phyloP scores from a whole-genome alignment of 1,140 invertebrate genomes.

The Drosophila mojavensis region DNA sequence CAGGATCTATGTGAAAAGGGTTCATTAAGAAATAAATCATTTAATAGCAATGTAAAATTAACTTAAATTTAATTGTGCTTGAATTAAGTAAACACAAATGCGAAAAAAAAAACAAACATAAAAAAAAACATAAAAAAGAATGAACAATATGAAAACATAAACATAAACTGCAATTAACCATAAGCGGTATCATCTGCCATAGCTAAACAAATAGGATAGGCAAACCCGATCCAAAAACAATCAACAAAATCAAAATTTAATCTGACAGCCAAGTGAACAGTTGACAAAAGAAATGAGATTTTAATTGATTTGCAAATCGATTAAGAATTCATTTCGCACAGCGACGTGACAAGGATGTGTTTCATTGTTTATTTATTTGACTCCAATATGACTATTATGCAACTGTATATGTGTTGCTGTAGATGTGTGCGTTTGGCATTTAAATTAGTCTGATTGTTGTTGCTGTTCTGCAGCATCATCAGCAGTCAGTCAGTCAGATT shows the following conservation, averaged over 20 bases:
- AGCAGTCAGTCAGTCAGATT: no score
- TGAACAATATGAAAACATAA: neutral
- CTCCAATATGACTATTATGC: neutral
- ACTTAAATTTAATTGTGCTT: conserved; percentile 67
- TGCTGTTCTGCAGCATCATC: no score
- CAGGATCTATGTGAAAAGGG: neutral
- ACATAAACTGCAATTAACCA: conserved; percentile 36
- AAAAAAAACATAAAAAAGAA: neutral
- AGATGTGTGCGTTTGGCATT: no score
- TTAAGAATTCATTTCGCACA: neutral
- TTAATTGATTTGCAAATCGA: conserved; percentile 29
- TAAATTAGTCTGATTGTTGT: no score
- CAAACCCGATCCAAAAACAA: conserved; percentile 9
- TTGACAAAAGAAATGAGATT: conserved; percentile 20
- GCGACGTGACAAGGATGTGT: neutral
- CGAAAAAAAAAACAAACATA: no score
- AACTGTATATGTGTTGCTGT: neutral
- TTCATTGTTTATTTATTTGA: neutral
- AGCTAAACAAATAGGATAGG: conserved; percentile 30
- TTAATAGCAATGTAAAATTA: conserved; percentile 66
- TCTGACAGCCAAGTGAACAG: conserved; percentile 31
- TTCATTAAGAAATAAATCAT: conserved; percentile 62
- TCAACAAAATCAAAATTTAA: conserved; percentile 21
- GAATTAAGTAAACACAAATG: conserved; percentile 48
- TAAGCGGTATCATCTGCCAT: conserved; percentile 19